Evolutionary conservation across 2,113 vertebrate species (phyloP), one percentile per base, ranked within the genome.

Genomic region (Smithornis capensis): DNA sequence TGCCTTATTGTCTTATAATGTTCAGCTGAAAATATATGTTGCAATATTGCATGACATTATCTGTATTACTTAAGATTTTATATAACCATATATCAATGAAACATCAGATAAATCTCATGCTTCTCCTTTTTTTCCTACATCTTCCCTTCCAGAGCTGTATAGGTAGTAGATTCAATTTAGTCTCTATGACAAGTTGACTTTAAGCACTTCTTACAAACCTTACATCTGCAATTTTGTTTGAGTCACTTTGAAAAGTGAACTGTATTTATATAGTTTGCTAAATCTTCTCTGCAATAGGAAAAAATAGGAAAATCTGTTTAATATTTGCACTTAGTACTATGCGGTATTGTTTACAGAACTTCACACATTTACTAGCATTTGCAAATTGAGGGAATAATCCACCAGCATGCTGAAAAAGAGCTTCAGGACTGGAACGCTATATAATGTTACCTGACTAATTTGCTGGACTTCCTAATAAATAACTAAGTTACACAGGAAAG

Each of bases 41-140:
- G 97, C 97, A 98, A 98, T 98, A 98, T 98, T 98, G 96, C 96
- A 89, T 98, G 98, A 98, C 97, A 98, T 98, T 98, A 98, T 98
- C 98, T 98, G 97, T 98, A 97, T 98, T 98, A 97, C 97, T 98
- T 98, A 98, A 98, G 98, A 98, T 98, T 98, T 98, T 98, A 98
- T 98, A 97, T 97, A 97, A 79, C 97, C 95, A 97, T 98, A 98
- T 96, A 98, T 98, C 98, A 98, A 79, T 96, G 90, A 98, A 98
- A 97, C 94, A 97, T 97, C 97, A 98, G 98, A 97, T 98, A 98
- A 97, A 98, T 98, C 97, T 98, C 88, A 35, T 64, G 90, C 65
- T 96, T 97, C 96, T 96, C 60, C 77, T 95, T 94, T 96, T 95
- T 78, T 92, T 11, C n/a, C 42, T 95, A 93, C 87, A 82, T 97